A percentile compares a stretch with the other conserved stretches of the same genome.
Conservation (phyloP, 2,797 vertebrate species). For the Paedocypris micromegethes region DNA sequence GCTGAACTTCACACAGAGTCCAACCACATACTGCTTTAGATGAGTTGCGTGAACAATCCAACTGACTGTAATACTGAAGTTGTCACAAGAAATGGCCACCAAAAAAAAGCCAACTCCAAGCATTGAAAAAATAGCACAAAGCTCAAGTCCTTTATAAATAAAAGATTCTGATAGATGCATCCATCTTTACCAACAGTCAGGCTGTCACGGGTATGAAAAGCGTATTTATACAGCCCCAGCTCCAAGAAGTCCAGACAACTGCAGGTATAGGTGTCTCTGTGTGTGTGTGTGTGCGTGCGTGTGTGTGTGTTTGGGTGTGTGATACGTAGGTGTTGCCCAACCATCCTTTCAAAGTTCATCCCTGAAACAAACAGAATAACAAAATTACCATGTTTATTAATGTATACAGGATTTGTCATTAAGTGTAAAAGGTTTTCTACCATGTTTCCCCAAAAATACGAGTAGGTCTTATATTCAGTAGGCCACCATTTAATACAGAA, state of each 20-base stretch:
- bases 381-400: conserved; percentile 10
- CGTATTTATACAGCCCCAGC: conserved; percentile 22
- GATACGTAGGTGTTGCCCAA: conserved; percentile 66
- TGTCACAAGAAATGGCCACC: conserved; percentile 58
- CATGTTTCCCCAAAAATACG: too few species aligned
- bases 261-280: conserved; percentile 45
- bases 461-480: too few species aligned
- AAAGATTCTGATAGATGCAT: conserved; percentile 20
- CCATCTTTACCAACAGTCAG: conserved; percentile 26
- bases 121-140: conserved; percentile 35
- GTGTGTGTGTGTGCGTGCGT: conserved; percentile 13
- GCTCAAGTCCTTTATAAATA: conserved; percentile 27
- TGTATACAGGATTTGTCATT: too few species aligned
- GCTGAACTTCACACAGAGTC: conserved; percentile 38
- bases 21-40: conserved; percentile 52
- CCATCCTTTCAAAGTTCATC: conserved; percentile 94
- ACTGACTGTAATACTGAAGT: conserved; percentile 55
- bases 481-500: too few species aligned
- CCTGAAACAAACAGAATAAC: conserved; percentile 67
- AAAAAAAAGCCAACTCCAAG: conserved; percentile 65
- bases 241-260: conserved; percentile 33
- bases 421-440: too few species aligned
- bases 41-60: conserved; percentile 51
- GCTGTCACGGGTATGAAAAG: conserved; percentile 28
- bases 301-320: conserved; percentile 37